These are phyloP conservation scores for Tragulus kanchil DNA, from an alignment of 2,113 vertebrate genomes.

Conservation along the genomic window DNA sequence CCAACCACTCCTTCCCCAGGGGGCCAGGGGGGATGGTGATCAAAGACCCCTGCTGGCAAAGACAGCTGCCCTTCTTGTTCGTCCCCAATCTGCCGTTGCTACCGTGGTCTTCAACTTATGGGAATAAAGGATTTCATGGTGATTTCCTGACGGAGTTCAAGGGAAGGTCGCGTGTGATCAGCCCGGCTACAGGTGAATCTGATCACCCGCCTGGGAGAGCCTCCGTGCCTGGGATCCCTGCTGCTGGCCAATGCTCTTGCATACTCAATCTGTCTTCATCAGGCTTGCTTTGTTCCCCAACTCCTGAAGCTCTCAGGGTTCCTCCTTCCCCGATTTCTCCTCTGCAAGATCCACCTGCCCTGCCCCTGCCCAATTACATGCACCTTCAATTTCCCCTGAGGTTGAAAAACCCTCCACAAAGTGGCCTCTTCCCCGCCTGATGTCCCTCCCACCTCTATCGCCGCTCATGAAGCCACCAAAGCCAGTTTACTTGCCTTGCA, in stretches of 20 bases:
- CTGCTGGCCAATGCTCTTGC: background rate
- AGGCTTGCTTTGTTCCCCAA: background rate
- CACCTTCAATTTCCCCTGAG: background rate
- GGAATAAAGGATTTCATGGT: slow-evolving; percentile 59
- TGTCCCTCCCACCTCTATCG: background rate
- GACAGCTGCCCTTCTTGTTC: slow-evolving; percentile 71
- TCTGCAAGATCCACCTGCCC: background rate
- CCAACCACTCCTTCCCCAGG: background rate
- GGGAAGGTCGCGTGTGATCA: slow-evolving; percentile 64
- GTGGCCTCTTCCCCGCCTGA: background rate
- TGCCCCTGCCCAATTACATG: background rate
- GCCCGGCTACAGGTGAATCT: slow-evolving; percentile 23
- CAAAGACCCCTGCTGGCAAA: slow-evolving; percentile 60
- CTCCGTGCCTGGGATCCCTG: background rate
- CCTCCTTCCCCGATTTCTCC: background rate
- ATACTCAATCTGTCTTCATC: background rate
- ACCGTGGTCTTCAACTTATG: slow-evolving; percentile 67
- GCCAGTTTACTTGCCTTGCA: background rate
- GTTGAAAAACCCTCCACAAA: background rate
- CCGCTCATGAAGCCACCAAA: background rate
- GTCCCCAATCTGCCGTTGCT: slow-evolving; percentile 48
- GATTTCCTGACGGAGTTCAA: slow-evolving; percentile 78
- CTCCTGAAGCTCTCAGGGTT: background rate
- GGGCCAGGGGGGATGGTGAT: background rate
- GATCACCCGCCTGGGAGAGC: background rate